A percentile compares a stretch with the other conserved stretches of the same genome.
Conservation (phyloP, 2,797 vertebrate genomes). For the Propithecus deckenii region DNA sequence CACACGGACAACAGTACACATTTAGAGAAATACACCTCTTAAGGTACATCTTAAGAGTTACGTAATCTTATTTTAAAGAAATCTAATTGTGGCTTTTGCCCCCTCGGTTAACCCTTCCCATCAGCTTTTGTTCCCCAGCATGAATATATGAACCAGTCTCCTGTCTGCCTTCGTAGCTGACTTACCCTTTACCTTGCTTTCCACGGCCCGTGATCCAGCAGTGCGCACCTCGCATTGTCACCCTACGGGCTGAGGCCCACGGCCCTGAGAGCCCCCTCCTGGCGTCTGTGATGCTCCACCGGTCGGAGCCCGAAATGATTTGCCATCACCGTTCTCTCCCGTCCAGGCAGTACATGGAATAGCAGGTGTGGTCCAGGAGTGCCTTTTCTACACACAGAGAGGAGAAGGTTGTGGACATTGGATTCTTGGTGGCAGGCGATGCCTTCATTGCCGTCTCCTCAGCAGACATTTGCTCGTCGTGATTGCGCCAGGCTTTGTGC, state of each 20-base stretch:
- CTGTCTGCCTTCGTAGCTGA: background rate
- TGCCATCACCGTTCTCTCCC: accelerated
- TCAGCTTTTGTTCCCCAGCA: background rate
- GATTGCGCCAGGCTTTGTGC: background rate
- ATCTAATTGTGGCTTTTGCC: background rate
- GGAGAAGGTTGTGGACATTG: accelerated
- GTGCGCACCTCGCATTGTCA: background rate
- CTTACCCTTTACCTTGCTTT: background rate
- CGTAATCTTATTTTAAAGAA: background rate
- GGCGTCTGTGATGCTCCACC: background rate
- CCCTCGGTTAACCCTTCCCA: background rate
- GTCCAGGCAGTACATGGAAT: background rate
- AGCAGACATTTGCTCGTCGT: background rate
- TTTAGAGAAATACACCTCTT: background rate
- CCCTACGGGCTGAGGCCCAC: background rate
- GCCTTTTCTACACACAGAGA: background rate
- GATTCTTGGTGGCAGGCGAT: accelerated
- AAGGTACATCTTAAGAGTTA: background rate
- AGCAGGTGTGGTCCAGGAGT: background rate
- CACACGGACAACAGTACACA: background rate
- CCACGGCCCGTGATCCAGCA: background rate
- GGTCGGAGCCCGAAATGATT: background rate
- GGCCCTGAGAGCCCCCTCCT: background rate
- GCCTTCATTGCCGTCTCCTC: background rate
- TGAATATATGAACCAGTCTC: background rate